Conservation (phyloP, 2,797 vertebrate genomes). For the Emys orbicularis region DNA sequence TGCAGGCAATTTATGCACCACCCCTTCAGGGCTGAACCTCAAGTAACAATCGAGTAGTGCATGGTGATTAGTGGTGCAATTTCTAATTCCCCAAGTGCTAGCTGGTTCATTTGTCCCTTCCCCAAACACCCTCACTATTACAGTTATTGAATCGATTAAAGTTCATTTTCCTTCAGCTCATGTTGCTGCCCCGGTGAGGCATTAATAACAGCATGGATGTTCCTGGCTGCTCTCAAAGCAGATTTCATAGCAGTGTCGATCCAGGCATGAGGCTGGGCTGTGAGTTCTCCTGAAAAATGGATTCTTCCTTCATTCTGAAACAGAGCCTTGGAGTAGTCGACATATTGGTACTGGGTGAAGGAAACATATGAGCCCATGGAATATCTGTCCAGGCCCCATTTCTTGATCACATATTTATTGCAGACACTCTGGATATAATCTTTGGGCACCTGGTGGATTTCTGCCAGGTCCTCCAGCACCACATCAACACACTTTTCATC, state of each 20-base stretch:
- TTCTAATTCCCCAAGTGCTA: not conserved
- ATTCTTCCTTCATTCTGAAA: conserved; percentile 55
- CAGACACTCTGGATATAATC: conserved; percentile 35
- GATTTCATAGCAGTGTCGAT: conserved; percentile 59
- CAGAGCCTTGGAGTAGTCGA: conserved; percentile 43
- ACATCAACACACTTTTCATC: not conserved
- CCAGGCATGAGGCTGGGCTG: conserved; percentile 46
- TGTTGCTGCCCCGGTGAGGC: not conserved
- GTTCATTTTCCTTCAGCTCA: not conserved
- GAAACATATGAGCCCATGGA: conserved; percentile 38
- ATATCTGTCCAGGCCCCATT: conserved; percentile 60
- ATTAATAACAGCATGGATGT: conserved; percentile 6
- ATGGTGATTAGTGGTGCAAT: too few relatives aligned
- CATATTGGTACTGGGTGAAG: conserved; percentile 44
- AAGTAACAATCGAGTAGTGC: too few relatives aligned
- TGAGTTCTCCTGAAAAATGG: conserved; percentile 62
- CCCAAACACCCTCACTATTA: not conserved
- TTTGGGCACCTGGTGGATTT: conserved; percentile 42
- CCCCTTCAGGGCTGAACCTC: not conserved
- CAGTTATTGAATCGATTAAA: not conserved
- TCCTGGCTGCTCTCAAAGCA: conserved; percentile 31
- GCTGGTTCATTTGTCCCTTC: not conserved
- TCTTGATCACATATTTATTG: conserved; percentile 32
- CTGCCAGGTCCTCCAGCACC: conserved; percentile 55
- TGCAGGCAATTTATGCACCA: not conserved